Conservation (phyloP, 2,113 vertebrate genomes). For the Ranitomeya variabilis region DNA sequence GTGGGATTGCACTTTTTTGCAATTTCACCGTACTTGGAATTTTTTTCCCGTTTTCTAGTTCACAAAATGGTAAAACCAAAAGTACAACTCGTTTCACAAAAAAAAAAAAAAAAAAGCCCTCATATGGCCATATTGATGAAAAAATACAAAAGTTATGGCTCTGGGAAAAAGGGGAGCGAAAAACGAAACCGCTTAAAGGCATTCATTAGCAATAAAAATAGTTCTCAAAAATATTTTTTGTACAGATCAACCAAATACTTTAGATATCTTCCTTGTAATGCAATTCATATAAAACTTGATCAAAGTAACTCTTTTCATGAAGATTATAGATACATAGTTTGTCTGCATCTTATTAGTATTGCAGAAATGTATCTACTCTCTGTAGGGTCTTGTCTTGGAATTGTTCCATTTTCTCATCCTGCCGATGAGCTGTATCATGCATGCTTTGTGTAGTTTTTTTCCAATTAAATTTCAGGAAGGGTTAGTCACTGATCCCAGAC, state of each 20-base stretch:
- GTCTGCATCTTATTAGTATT: constrained; percentile 26
- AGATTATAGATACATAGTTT: constrained; percentile 22
- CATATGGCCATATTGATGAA: no score
- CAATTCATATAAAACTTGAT: not conserved
- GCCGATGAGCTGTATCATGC: constrained; percentile 7
- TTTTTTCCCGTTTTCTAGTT: no score
- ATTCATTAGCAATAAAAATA: not conserved
- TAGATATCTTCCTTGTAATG: not conserved
- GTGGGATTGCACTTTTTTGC: no score
- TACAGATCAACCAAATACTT: not conserved
- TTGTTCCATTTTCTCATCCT: constrained; percentile 6
- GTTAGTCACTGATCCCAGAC: constrained; percentile 6
- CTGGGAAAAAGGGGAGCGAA: no score
- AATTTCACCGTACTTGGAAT: no score
- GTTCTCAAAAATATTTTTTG: not conserved
- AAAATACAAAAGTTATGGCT: no score
- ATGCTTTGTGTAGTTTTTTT: constrained; percentile 15
- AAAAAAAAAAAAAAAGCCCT: no score
- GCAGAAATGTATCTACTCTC: constrained; percentile 26
- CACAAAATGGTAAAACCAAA: no score
- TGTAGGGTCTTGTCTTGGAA: constrained; percentile 26
- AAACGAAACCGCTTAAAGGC: no score
- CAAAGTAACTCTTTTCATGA: not conserved
- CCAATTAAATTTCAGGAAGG: constrained; percentile 8
- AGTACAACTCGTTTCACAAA: no score